Percentiles rank a stretch among this genome's conserved stretches.
Conservation (phyloP, 2,797 vertebrate genomes). For the Typhlichthys eigenmanni region DNA sequence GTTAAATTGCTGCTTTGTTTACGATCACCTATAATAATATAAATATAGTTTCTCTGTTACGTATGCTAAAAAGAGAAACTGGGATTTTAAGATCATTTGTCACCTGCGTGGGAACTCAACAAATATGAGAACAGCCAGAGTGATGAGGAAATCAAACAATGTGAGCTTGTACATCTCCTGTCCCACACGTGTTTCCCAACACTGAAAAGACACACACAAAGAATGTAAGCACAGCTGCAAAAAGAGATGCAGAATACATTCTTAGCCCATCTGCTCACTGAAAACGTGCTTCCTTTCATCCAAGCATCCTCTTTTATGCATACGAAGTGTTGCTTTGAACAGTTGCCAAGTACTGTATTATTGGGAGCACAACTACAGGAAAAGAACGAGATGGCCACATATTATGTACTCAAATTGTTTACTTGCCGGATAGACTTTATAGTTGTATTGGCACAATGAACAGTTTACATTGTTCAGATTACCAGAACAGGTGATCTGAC, state of each 20-base stretch:
- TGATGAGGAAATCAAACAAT: conserved; percentile 85
- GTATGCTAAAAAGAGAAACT: too few species aligned
- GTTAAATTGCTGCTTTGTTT: not conserved
- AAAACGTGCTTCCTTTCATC: conserved; percentile 5
- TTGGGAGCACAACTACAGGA: too few species aligned
- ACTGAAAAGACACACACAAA: conserved; percentile 66
- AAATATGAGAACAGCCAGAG: conserved; percentile 73
- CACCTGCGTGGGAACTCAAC: conserved; percentile 88
- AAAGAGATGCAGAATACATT: conserved; percentile 14
- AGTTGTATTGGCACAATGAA: conserved; percentile 75
- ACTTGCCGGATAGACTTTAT: conserved; percentile 73
- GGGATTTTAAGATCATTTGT: not conserved
- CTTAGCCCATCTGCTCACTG: not conserved
- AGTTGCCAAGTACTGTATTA: not conserved
- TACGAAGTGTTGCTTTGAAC: too few species aligned
- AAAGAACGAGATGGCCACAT: not conserved
- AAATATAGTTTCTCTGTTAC: too few species aligned
- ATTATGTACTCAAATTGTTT: not conserved
- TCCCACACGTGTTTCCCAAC: conserved; percentile 90
- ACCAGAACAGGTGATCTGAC: conserved; percentile 80
- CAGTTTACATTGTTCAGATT: not conserved
- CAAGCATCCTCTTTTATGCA: not conserved
- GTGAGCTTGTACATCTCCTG: conserved; percentile 93
- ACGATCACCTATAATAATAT: too few species aligned
- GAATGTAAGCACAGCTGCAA: conserved; percentile 3